Percentiles rank a stretch among this genome's conserved stretches.
These are phyloP conservation scores for Periophthalmus magnuspinnatus DNA, from an alignment of 2,797 vertebrate species.

Conservation along the genomic window DNA sequence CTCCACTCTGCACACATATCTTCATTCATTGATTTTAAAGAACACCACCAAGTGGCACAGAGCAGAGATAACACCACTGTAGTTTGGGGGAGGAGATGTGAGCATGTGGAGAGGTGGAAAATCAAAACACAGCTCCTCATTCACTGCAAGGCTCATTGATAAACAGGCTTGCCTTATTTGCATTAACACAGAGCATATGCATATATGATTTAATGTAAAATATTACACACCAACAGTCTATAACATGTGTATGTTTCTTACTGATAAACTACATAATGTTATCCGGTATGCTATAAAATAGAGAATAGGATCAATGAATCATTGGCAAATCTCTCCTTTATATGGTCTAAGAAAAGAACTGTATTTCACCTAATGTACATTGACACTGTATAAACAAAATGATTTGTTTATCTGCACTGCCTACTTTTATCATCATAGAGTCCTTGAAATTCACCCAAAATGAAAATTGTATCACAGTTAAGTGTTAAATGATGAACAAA, in stretches of 20 bases:
- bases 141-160: slow-evolving; percentile 3
- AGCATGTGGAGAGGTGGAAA: slow-evolving; percentile 2
- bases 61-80: slow-evolving; percentile 86
- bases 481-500: background rate
- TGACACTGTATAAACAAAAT: background rate
- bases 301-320: background rate
- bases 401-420: background rate
- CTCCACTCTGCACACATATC: slow-evolving; percentile 73
- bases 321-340: background rate
- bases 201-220: background rate
- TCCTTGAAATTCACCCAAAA: background rate
- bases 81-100: slow-evolving; percentile 47
- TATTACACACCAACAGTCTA: background rate
- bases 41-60: slow-evolving; percentile 93
- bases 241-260: background rate
- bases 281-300: background rate
- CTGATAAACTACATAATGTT: background rate
- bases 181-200: background rate
- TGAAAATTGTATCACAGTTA: too few relatives aligned
- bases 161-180: background rate
- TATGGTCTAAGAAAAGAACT: background rate
- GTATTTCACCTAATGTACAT: background rate
- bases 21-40: slow-evolving; percentile 82
- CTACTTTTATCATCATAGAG: background rate
- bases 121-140: slow-evolving; percentile 1